Conservation (phyloP, 2,113 vertebrate species). For the Aldabrachelys gigantea region DNA sequence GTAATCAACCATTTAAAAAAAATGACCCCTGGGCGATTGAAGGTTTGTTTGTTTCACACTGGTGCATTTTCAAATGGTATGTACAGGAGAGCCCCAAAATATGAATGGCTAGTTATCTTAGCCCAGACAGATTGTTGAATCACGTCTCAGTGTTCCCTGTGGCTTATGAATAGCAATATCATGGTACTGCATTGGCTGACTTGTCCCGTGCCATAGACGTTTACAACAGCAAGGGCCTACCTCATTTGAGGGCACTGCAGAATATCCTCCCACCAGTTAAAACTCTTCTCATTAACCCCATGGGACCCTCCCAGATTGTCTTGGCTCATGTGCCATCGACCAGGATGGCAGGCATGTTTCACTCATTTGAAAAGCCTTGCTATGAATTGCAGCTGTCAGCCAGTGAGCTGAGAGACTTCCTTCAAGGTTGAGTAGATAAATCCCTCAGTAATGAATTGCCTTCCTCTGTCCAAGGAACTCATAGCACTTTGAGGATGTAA, state of each 20-base stretch:
- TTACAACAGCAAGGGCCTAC: neutral
- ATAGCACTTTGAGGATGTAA: neutral
- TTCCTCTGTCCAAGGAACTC: neutral
- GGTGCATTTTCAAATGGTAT: neutral
- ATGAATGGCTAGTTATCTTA: neutral
- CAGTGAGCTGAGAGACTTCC: neutral
- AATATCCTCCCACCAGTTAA: neutral
- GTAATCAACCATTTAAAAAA: neutral
- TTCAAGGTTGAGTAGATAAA: neutral
- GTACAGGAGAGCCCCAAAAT: neutral
- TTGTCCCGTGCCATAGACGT: no score
- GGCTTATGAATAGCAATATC: neutral
- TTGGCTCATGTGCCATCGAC: neutral
- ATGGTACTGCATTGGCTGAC: neutral
- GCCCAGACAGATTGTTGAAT: neutral
- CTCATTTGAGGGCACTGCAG: neutral
- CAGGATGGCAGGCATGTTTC: neutral
- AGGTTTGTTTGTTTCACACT: neutral
- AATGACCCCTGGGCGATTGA: neutral
- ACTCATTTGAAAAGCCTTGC: neutral
- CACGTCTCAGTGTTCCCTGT: no score
- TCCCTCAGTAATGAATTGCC: neutral
- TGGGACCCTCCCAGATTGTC: neutral
- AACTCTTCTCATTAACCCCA: neutral
- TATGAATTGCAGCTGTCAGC: neutral